A percentile compares a stretch with the other conserved stretches of the same genome.
These are phyloP conservation scores for Falco columbarius DNA, from an alignment of 2,797 vertebrate genomes.

Conservation along the genomic window DNA sequence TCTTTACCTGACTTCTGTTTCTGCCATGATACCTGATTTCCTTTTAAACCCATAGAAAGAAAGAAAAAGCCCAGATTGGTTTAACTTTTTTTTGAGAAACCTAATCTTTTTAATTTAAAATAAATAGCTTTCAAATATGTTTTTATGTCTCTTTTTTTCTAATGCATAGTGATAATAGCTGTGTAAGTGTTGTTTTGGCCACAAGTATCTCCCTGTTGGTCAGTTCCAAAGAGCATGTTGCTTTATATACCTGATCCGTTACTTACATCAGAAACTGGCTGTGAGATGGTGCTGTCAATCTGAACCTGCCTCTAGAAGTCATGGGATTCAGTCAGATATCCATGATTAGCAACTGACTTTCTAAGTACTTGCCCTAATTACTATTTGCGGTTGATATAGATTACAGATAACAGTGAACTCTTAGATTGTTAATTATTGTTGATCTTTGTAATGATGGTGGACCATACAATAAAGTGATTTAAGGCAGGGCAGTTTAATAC, in stretches of 20 bases:
- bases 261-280: not conserved
- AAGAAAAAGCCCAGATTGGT: not conserved
- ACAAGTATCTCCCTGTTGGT: not conserved
- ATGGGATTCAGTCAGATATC: not conserved
- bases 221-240: not conserved
- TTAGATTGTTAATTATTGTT: not conserved
- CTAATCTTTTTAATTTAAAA: not conserved
- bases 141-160: not conserved
- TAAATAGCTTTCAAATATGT: not conserved
- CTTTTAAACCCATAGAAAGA: not conserved
- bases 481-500: not conserved
- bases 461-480: not conserved
- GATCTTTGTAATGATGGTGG: not conserved
- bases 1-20: not conserved
- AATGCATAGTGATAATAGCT: not conserved
- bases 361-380: not conserved
- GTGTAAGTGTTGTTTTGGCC: not conserved
- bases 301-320: not conserved
- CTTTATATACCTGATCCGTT: not conserved
- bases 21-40: not conserved
- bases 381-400: not conserved
- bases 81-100: not conserved
- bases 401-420: not conserved
- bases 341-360: not conserved
- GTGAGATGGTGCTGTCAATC: not conserved